Percentiles rank a stretch among this genome's conserved stretches.
phyloP scores from a whole-genome alignment of 2,797 vertebrate genomes.

The Gallinago nigripennis region DNA sequence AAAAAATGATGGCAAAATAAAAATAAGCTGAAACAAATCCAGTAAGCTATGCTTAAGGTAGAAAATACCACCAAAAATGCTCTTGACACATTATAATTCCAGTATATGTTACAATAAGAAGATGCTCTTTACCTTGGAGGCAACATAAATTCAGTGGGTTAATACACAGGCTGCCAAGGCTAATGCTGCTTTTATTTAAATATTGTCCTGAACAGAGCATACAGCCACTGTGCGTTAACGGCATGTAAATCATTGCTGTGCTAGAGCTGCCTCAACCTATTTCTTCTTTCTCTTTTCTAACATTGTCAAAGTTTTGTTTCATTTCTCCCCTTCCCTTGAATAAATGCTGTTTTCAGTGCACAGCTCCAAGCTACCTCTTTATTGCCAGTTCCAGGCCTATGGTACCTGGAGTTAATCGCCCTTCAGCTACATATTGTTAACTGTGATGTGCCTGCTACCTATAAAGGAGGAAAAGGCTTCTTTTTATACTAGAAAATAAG shows the following conservation, averaged over 20 bases:
- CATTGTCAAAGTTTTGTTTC: conserved; percentile 67
- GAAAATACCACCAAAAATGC: not conserved
- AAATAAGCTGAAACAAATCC: not conserved
- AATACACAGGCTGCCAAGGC: conserved; percentile 41
- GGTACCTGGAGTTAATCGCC: conserved; percentile 67
- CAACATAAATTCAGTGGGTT: conserved; percentile 57
- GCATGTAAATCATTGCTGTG: conserved; percentile 54
- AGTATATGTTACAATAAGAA: conserved; percentile 38
- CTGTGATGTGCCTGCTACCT: conserved; percentile 54
- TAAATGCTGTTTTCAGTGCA: conserved; percentile 57
- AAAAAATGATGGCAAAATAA: not conserved
- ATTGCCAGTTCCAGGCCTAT: conserved; percentile 61
- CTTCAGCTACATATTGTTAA: conserved; percentile 70
- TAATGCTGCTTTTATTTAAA: conserved; percentile 61
- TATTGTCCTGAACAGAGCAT: conserved; percentile 41
- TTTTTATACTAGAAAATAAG: conserved; percentile 54
- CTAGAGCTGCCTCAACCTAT: conserved; percentile 37
- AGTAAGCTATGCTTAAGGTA: not conserved
- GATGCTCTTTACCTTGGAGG: conserved; percentile 59
- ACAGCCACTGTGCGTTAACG: not conserved
- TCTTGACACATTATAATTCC: not conserved
- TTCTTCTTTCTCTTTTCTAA: conserved; percentile 26
- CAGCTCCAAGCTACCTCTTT: conserved; percentile 66
- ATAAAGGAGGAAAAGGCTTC: conserved; percentile 44
- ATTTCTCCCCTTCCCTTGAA: conserved; percentile 49